These are phyloP conservation scores for Macrocentrus cingulum DNA, from an alignment of 1,140 invertebrate species.

Conservation along the genomic window DNA sequence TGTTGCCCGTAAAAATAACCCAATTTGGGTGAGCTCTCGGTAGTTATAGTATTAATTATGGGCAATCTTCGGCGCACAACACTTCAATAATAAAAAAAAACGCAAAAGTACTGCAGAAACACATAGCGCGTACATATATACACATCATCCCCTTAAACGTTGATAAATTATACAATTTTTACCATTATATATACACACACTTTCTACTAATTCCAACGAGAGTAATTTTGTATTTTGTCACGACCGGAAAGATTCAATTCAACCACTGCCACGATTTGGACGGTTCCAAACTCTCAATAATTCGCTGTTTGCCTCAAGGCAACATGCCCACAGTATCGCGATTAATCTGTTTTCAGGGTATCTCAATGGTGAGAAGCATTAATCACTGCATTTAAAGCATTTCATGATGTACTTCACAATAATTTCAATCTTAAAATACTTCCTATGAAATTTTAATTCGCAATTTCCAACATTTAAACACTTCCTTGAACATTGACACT, in stretches of 20 bases:
- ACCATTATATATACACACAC: no score
- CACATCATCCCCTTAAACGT: no score
- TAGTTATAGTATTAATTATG: constrained; percentile 55
- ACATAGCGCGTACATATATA: no score
- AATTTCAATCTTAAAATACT: no score
- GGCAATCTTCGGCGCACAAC: constrained; percentile 44
- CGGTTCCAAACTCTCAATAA: not conserved
- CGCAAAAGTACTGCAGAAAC: no score
- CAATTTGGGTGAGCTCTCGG: constrained; percentile 47
- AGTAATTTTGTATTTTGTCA: not conserved
- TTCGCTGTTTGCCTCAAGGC: constrained; percentile 2
- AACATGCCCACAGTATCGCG: constrained; percentile 5
- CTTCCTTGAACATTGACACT: no score
- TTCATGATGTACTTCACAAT: no score
- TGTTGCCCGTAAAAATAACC: constrained; percentile 55
- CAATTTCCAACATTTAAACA: no score
- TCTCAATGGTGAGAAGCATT: not conserved
- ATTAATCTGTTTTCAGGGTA: not conserved
- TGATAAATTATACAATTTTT: no score
- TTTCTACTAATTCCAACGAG: no score
- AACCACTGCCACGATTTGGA: constrained; percentile 1
- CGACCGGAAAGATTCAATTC: not conserved
- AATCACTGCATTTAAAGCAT: not conserved
- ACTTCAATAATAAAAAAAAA: no score
- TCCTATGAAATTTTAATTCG: no score